phyloP scores from a whole-genome alignment of 35 echinoderm and acorn worm genomes.

The Heliocidaris erythrogramma region DNA sequence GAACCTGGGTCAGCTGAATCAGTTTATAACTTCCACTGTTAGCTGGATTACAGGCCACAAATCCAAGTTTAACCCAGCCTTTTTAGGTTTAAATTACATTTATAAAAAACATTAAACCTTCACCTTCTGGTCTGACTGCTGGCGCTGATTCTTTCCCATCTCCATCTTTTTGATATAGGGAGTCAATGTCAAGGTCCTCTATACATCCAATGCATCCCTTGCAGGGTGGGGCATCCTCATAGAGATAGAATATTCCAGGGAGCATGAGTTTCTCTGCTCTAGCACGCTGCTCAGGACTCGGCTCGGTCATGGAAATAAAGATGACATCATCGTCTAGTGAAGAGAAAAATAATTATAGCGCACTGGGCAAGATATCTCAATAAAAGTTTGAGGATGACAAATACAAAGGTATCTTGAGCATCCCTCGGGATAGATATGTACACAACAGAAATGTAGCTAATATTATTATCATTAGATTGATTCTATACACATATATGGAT shows the following conservation, averaged over 20 bases:
- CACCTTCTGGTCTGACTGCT: background rate
- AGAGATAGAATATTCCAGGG: constrained; percentile 79
- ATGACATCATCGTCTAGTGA: constrained; percentile 73
- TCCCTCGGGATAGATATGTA: no score
- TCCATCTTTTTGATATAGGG: background rate
- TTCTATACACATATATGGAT: no score
- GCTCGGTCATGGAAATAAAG: constrained; percentile 58
- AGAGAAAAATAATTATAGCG: background rate
- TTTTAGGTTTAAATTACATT: no score
- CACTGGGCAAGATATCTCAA: no score
- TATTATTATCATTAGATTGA: no score
- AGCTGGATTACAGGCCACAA: no score
- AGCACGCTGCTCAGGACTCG: constrained; percentile 63
- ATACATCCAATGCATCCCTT: constrained; percentile 77
- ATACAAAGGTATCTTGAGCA: no score
- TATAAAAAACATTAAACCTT: background rate
- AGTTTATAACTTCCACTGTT: no score
- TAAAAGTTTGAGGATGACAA: no score
- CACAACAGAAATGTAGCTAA: no score
- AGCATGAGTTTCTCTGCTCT: constrained; percentile 70
- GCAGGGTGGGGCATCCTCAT: constrained; percentile 76
- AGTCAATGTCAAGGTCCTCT: constrained; percentile 48
- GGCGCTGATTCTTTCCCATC: background rate
- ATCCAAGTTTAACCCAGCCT: no score
- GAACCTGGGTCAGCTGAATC: no score